phyloP scores from a whole-genome alignment of 2,113 vertebrate species.

The Micronisus gabar region DNA sequence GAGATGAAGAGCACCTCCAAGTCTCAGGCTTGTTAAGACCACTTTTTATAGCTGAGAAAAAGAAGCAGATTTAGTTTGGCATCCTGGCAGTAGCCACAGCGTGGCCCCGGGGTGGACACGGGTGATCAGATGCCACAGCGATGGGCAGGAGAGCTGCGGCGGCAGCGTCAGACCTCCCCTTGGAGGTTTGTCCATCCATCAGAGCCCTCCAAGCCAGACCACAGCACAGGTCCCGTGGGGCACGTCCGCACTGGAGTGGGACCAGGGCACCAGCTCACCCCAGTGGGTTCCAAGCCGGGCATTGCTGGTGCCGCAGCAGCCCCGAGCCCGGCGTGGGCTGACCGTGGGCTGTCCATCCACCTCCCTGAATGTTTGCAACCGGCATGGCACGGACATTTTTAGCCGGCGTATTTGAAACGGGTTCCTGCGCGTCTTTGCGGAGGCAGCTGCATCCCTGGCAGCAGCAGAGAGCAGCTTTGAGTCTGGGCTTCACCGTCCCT shows the following conservation, averaged over 20 bases:
- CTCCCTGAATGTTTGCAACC: not conserved
- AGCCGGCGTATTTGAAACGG: not conserved
- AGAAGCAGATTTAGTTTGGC: not conserved
- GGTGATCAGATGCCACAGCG: fast-evolving
- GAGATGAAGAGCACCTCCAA: not conserved
- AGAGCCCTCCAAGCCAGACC: not conserved
- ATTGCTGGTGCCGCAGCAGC: not conserved
- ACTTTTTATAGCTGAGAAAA: not conserved
- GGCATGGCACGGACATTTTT: fast-evolving
- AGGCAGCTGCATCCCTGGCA: not conserved
- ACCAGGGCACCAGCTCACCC: not conserved
- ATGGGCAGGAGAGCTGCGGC: not conserved
- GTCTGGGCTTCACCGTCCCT: not conserved
- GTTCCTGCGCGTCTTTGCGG: fast-evolving
- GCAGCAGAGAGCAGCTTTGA: not conserved
- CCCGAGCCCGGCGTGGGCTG: not conserved
- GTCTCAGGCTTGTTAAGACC: not conserved
- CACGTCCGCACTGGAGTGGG: fast-evolving
- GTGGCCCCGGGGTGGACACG: fast-evolving
- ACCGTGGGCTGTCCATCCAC: no score
- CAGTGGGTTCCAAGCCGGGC: fast-evolving
- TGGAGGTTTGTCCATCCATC: not conserved
- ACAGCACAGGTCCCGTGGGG: not conserved
- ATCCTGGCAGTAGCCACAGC: not conserved
- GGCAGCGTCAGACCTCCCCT: not conserved